Percentiles rank a stretch among this genome's conserved stretches.
Conservation (phyloP, 2,797 vertebrate species). For the Epinephelus coioides region DNA sequence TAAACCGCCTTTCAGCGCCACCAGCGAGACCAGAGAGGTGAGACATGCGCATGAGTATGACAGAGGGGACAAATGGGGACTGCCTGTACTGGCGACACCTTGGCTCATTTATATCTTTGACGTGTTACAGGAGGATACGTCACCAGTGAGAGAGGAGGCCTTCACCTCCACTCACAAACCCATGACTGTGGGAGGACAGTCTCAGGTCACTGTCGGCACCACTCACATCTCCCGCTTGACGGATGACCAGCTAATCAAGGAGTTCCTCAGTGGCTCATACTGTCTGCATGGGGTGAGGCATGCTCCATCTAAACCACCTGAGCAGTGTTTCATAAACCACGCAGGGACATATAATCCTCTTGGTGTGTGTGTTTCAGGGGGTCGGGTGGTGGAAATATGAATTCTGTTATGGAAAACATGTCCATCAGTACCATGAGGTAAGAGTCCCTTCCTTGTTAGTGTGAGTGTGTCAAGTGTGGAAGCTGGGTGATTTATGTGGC, state of each 20-base stretch:
- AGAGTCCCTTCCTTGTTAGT: not conserved
- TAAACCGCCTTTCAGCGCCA: constrained; percentile 90
- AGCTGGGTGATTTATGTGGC: too few relatives aligned
- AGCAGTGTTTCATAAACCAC: not conserved
- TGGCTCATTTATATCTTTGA: constrained; percentile 11
- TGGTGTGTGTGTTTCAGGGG: constrained; percentile 85
- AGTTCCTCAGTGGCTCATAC: constrained; percentile 97
- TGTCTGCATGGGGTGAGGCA: constrained; percentile 96
- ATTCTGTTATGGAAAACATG: constrained; percentile 97
- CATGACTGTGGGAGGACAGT: constrained; percentile 91
- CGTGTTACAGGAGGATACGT: constrained; percentile 86
- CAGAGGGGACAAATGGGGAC: not conserved
- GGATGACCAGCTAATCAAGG: constrained; percentile 96
- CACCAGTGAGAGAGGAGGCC: constrained; percentile 90
- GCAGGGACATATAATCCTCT: not conserved
- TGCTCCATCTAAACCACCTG: not conserved
- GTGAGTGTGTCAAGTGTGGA: not conserved
- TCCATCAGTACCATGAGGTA: constrained; percentile 99
- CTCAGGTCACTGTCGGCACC: constrained; percentile 93
- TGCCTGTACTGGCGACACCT: not conserved
- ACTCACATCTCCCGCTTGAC: constrained; percentile 98
- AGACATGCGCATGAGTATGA: constrained; percentile 16
- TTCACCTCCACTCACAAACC: constrained; percentile 95
- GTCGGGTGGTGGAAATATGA: constrained; percentile 99
- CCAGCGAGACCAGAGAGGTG: constrained; percentile 76